Conservation (phyloP, 2,113 vertebrate species). For the Ageneiosus marmoratus region DNA sequence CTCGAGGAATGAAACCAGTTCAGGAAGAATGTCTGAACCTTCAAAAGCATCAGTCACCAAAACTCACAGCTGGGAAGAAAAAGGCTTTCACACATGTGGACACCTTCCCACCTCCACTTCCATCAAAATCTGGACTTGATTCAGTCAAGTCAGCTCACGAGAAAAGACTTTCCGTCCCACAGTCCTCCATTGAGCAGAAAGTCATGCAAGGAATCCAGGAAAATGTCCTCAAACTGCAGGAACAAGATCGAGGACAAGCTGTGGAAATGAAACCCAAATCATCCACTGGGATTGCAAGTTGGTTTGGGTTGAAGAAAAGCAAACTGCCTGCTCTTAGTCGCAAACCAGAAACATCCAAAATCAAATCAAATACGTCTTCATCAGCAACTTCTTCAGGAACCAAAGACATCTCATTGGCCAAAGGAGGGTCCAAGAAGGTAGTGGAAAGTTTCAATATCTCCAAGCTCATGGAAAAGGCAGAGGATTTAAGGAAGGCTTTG, state of each 20-base stretch:
- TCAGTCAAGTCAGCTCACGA: constrained; percentile 33
- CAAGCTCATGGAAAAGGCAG: constrained; percentile 93
- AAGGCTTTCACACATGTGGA: constrained; percentile 66
- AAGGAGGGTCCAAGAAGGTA: constrained; percentile 70
- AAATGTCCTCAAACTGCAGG: constrained; percentile 88
- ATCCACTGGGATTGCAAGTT: constrained; percentile 89
- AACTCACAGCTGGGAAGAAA: constrained; percentile 71
- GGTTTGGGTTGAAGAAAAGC: constrained; percentile 93
- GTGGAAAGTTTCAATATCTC: constrained; percentile 93
- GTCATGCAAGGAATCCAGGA: constrained; percentile 98
- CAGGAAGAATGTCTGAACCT: constrained; percentile 56
- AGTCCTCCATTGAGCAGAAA: constrained; percentile 93
- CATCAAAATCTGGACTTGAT: constrained; percentile 59
- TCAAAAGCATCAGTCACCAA: constrained; percentile 65
- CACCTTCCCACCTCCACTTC: constrained; percentile 66
- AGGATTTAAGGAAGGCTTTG: constrained; percentile 87
- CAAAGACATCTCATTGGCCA: constrained; percentile 75
- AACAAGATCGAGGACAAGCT: constrained; percentile 77
- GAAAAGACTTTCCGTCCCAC: constrained; percentile 62
- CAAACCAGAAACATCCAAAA: constrained; percentile 77
- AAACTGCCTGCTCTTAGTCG: constrained; percentile 89
- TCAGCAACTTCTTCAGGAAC: constrained; percentile 59
- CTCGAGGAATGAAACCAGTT: constrained; percentile 59
- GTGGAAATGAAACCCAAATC: constrained; percentile 83
- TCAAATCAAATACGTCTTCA: constrained; percentile 67